Conservation (phyloP, 2,797 vertebrate species). For the Percopsis omiscomaycus region DNA sequence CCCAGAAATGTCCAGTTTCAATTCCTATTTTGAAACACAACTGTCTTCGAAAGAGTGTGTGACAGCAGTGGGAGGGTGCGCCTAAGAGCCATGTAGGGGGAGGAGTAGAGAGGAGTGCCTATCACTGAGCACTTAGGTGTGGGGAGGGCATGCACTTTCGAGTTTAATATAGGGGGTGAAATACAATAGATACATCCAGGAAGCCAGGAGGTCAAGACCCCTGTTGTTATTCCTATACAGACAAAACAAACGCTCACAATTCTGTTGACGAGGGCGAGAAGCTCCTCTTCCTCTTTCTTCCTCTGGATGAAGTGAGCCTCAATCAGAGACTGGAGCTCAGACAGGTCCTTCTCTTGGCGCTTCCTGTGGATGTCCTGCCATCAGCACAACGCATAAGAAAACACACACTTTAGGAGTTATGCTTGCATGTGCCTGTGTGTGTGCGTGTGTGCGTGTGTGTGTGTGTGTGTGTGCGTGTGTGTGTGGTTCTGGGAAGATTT, state of each 20-base stretch:
- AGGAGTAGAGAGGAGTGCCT: too few species aligned
- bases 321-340: conserved; percentile 95
- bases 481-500: neutral
- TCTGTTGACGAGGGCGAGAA: conserved; percentile 90
- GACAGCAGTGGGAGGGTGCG: too few species aligned
- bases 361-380: conserved; percentile 96
- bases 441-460: conserved; percentile 5
- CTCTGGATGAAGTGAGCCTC: conserved; percentile 94
- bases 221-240: too few species aligned
- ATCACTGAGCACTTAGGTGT: too few species aligned
- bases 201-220: too few species aligned
- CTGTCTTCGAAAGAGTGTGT: too few species aligned
- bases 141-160: too few species aligned
- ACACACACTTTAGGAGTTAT: neutral
- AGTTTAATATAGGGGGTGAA: too few species aligned
- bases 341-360: conserved; percentile 94
- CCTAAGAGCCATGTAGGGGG: too few species aligned
- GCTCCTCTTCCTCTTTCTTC: conserved; percentile 96
- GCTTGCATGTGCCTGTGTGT: neutral
- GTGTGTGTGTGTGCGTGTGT: neutral
- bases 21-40: too few species aligned
- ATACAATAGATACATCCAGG: too few species aligned
- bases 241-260: conserved; percentile 80
- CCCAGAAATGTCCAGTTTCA: too few species aligned
- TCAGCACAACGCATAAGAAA: conserved; percentile 13